Conservation (phyloP, 2,888 invertebrate species). For the Lapara coniferarum region DNA sequence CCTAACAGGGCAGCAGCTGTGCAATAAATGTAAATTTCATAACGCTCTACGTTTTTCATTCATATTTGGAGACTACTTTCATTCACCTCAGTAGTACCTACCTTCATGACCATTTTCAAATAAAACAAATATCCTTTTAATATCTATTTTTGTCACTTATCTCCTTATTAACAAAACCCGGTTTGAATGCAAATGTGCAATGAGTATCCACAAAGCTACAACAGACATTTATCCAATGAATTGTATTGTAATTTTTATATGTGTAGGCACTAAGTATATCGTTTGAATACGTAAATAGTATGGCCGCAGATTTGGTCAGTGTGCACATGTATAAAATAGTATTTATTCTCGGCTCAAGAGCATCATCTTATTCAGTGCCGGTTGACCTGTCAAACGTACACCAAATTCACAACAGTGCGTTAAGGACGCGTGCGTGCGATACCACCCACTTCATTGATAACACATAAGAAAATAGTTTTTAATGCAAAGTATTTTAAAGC, state of each 20-base stretch:
- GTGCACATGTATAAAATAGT: slow-evolving; percentile 38
- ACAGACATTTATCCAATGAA: neutral
- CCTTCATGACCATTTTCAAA: too few relatives aligned
- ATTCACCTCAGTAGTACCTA: too few relatives aligned
- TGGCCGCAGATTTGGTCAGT: slow-evolving; percentile 33
- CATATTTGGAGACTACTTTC: too few relatives aligned
- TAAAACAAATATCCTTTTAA: too few relatives aligned
- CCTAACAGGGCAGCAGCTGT: too few relatives aligned
- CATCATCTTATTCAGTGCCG: slow-evolving; percentile 46
- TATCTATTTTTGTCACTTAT: too few relatives aligned
- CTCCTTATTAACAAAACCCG: neutral
- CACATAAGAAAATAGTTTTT: neutral
- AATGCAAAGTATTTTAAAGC: too few relatives aligned
- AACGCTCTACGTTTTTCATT: too few relatives aligned
- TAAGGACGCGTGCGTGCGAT: slow-evolving; percentile 21
- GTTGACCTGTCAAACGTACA: slow-evolving; percentile 45
- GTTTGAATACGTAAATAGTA: slow-evolving; percentile 17
- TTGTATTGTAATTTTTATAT: slow-evolving; percentile 9
- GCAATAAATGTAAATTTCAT: too few relatives aligned
- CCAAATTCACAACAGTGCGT: slow-evolving; percentile 23
- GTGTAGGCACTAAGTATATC: neutral
- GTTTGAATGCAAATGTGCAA: neutral
- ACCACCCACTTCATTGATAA: neutral
- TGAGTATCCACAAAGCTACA: neutral
- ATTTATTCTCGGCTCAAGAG: slow-evolving; percentile 55